A percentile compares a stretch with the other conserved stretches of the same genome.
Evolutionary conservation across 2,113 vertebrate genomes (phyloP).

Genomic region (Pseudorectes ferrugineus): DNA sequence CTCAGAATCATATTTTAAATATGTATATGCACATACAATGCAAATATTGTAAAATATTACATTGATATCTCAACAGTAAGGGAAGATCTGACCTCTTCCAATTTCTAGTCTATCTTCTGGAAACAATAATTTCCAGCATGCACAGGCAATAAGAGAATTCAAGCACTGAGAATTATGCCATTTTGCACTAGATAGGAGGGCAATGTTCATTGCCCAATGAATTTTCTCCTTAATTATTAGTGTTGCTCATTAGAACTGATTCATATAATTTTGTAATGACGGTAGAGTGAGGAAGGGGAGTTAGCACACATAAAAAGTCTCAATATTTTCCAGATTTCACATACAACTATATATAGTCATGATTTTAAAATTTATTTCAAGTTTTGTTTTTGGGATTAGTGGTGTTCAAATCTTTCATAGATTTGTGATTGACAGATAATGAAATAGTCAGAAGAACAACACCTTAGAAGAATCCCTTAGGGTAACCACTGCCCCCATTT

Average conservation of each 20-base stretch:
- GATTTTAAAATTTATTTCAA: background rate
- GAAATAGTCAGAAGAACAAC: background rate
- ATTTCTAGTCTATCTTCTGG: background rate
- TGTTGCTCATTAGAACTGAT: background rate
- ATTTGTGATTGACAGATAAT: background rate
- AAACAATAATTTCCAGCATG: background rate
- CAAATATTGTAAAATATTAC: background rate
- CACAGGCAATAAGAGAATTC: background rate
- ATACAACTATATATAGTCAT: background rate
- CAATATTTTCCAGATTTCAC: background rate
- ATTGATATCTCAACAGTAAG: background rate
- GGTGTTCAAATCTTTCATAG: background rate
- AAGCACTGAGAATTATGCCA: background rate
- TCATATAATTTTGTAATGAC: background rate
- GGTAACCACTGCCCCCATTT: background rate
- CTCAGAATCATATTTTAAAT: background rate
- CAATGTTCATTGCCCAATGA: background rate
- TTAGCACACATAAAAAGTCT: background rate
- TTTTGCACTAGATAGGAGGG: background rate
- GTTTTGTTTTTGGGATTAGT: background rate
- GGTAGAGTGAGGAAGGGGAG: background rate
- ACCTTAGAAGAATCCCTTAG: background rate
- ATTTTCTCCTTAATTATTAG: background rate
- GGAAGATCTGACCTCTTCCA: background rate
- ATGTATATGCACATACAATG: rapidly evolving